A percentile compares a stretch with the other conserved stretches of the same genome.
Conservation (phyloP, 2,888 invertebrate species). For the Camponotus fellah region DNA sequence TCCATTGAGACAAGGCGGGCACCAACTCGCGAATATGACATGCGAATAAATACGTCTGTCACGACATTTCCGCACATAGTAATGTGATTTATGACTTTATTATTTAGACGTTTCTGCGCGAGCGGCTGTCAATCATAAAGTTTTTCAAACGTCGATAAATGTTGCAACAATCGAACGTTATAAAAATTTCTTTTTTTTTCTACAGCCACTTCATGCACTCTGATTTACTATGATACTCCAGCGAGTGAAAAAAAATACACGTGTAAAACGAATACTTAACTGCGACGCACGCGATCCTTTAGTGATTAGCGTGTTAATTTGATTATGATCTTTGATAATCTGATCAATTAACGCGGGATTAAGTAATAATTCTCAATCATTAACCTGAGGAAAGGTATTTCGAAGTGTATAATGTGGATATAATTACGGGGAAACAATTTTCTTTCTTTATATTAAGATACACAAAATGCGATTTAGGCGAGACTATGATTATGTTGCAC, state of each 20-base stretch:
- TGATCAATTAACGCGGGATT: conserved; percentile 57
- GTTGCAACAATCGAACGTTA: conserved; percentile 26
- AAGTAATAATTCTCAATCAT: conserved; percentile 64
- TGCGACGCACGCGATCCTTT: conserved; percentile 46
- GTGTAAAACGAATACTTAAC: conserved; percentile 4
- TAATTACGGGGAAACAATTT: neutral
- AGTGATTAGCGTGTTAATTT: conserved; percentile 69
- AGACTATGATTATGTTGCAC: neutral
- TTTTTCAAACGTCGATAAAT: conserved; percentile 64
- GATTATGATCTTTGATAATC: conserved; percentile 72
- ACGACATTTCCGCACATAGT: conserved; percentile 59
- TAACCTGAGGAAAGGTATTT: conserved; percentile 61
- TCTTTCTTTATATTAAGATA: conserved; percentile 1
- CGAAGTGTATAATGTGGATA: conserved; percentile 20
- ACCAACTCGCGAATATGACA: conserved; percentile 43
- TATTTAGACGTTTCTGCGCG: conserved; percentile 66
- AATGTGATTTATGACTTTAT: conserved; percentile 74
- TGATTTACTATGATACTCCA: conserved; percentile 35
- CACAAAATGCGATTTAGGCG: neutral
- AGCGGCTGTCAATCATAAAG: conserved; percentile 58
- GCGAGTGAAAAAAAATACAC: conserved; percentile 34
- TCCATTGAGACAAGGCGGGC: conserved; percentile 57
- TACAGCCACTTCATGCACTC: conserved; percentile 34
- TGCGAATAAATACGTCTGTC: conserved; percentile 65
- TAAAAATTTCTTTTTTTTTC: conserved; percentile 49